Conservation (phyloP, 1,140 invertebrate genomes). For the Eciton burchellii region DNA sequence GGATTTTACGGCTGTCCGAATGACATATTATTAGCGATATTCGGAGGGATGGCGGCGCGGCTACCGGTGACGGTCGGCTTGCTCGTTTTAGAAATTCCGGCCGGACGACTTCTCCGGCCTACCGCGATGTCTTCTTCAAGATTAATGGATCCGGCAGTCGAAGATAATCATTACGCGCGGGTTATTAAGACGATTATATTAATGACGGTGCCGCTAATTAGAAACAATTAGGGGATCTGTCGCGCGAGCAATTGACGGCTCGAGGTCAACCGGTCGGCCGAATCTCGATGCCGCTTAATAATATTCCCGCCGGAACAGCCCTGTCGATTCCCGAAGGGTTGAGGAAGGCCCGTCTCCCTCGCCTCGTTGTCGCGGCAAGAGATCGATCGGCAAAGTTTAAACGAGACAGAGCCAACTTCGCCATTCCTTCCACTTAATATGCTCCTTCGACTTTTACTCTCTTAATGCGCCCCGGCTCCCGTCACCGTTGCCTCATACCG, state of each 20-base stretch:
- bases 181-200: conserved; percentile 66
- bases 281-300: conserved; percentile 55
- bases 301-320: conserved; percentile 1
- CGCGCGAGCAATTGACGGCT: conserved; percentile 57
- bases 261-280: conserved; percentile 46
- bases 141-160: conserved; percentile 39
- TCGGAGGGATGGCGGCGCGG: not conserved
- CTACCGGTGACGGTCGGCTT: not conserved
- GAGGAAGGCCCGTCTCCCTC: not conserved
- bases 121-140: conserved; percentile 31
- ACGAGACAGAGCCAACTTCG: conserved; percentile 32
- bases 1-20: not conserved
- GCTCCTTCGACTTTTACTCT: conserved; percentile 11
- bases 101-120: not conserved
- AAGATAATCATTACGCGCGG: conserved; percentile 42
- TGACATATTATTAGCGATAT: conserved; percentile 44
- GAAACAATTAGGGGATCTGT: conserved; percentile 60
- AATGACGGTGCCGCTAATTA: conserved; percentile 68
- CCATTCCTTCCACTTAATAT: conserved; percentile 42
- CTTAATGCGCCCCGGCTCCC: conserved; percentile 14
- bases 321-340: conserved; percentile 16
- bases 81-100: conserved; percentile 36
- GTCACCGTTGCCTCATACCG: not conserved
- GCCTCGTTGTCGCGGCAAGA: conserved; percentile 14
- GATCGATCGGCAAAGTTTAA: conserved; percentile 63